Conservation (phyloP, 2,888 invertebrate genomes). For the Spisula solida region DNA sequence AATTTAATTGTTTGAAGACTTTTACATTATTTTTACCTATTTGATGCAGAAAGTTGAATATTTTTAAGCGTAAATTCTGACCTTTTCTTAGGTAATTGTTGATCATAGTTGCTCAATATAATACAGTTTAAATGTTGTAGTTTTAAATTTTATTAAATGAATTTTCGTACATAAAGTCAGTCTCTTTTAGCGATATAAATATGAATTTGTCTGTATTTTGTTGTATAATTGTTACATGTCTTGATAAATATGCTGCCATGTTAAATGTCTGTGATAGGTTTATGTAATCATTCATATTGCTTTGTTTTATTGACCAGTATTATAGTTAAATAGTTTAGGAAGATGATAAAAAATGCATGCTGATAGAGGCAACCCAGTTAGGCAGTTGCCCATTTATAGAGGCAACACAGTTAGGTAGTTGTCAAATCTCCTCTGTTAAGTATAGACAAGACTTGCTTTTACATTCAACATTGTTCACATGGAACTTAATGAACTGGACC, state of each 20-base stretch:
- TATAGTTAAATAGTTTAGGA: neutral
- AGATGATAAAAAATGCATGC: neutral
- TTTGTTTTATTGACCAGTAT: neutral
- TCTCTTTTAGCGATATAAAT: neutral
- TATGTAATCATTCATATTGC: neutral
- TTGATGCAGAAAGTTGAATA: neutral
- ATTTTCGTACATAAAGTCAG: neutral
- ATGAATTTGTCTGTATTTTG: neutral
- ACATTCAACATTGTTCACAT: no score
- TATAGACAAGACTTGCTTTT: no score
- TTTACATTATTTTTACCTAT: no score
- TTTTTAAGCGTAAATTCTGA: neutral
- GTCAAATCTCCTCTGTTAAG: no score
- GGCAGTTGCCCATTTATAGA: no score
- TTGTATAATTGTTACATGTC: neutral
- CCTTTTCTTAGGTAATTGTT: neutral
- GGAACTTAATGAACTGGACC: no score
- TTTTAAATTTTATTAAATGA: slow-evolving; percentile 5
- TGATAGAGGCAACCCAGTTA: no score
- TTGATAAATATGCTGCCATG: neutral
- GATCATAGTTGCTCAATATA: neutral
- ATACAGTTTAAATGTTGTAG: neutral
- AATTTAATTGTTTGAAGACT: no score
- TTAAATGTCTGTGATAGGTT: neutral
- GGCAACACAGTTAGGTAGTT: no score